Evolutionary conservation across 2,113 vertebrate species (phyloP), one percentile per base, ranked within the genome.

Genomic region (Semicossyphus pulcher): DNA sequence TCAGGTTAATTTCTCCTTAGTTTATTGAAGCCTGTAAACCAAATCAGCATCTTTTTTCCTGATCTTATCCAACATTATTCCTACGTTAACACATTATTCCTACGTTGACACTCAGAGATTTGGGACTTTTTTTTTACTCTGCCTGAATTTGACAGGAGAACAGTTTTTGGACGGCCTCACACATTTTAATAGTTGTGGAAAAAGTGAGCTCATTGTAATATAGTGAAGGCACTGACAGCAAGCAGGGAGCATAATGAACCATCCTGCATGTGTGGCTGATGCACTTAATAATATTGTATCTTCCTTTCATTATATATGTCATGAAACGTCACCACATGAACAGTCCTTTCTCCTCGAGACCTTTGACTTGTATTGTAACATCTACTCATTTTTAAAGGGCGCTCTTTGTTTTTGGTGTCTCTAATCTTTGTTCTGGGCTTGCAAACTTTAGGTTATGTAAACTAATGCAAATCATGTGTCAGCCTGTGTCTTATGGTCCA

Each of bases 201-300:
- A 90, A 86, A 90, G 65, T 92, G 86, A 92, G 59, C 81, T 89
- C 76, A 90, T 68, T 85, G 49, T 83, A 80, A 76, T 67, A 64
- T 54, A 72, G 60, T 54, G 37, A 84, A 83, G 53, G 56, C 45
- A 80, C 68, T 80, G 82, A 88, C 77, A 88, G 75, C 15, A 6
- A 78, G 65, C 47, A 48, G 44, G 39, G 65, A 82, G 76, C 47
- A 63, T 57, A 76, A 70, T 48, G 67, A 83, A 78, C 39, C 51
- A 51, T 87, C 56, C 45, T 73, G 44, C 66, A 69, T 78, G 80
- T 72, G 53, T 72, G 70, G 69, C 70, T 60, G 36, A 76, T 60
- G 62, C 53, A 65, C 10, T 54, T 76, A 75, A 60, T 54, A 41
- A 53, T 79, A 64, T 36, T 49, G 1, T 61, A 42, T 53, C 45